These are phyloP conservation scores for Ametastegia equiseti DNA, from an alignment of 2,888 invertebrate genomes.

Conservation along the genomic window DNA sequence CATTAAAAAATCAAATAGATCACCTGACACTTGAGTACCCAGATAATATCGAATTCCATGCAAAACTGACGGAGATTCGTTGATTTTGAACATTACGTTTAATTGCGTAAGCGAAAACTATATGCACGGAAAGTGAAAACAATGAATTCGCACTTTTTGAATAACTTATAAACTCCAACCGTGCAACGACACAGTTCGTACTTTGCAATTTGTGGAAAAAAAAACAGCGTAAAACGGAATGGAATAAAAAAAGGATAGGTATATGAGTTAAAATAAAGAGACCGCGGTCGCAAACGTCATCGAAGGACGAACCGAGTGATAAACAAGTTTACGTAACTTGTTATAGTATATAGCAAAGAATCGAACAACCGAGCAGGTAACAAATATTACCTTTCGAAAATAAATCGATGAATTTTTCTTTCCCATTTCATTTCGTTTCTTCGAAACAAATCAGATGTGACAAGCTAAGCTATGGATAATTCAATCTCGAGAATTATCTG, in stretches of 20 bases:
- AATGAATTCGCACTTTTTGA: background rate
- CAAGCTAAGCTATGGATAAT: too few species aligned
- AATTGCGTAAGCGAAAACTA: too few species aligned
- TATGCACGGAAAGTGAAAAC: background rate
- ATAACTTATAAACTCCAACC: slow-evolving; percentile 45
- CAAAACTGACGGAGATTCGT: background rate
- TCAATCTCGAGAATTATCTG: background rate
- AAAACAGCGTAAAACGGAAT: background rate
- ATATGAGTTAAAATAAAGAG: background rate
- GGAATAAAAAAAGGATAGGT: background rate
- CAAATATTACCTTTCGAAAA: background rate
- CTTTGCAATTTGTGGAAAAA: slow-evolving; percentile 22
- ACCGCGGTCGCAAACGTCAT: background rate
- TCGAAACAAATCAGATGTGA: background rate
- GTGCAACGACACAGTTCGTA: background rate
- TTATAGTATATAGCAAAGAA: background rate
- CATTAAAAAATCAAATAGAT: background rate
- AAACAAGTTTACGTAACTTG: slow-evolving; percentile 1
- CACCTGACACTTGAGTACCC: background rate
- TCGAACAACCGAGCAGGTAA: too few species aligned
- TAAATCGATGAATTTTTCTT: background rate
- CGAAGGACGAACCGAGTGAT: slow-evolving; percentile 2
- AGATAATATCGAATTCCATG: too few species aligned
- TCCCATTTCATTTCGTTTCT: background rate
- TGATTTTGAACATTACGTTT: too few species aligned